Evolutionary conservation across 2,888 invertebrate species (phyloP), one percentile per base, ranked within the genome.

Genomic region (Troides oblongomaculatus): DNA sequence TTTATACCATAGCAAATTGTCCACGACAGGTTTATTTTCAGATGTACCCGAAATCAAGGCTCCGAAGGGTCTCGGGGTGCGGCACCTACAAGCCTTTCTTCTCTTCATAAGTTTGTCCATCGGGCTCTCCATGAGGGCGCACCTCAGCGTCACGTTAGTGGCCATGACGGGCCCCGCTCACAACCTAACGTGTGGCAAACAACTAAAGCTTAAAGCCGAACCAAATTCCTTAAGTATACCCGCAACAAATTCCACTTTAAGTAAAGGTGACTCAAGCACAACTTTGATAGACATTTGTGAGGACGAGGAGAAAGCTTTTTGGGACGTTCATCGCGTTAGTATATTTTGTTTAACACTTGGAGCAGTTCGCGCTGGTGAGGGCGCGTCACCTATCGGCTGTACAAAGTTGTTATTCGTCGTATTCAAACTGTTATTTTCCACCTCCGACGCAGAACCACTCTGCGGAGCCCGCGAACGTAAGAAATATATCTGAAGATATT

Each of bases 281-380:
- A 23, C 14, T 3, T 17, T 17, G 17, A 21, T 21, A 46, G 17
- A 39, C 0, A 23, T n/a, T 59, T 70, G 70, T 25, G 10, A 8
- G n/a, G 23, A 46, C 6, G 23, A 70, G 5, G 39, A 57, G 30
- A 30, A 21, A 14, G 8, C 57, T 17, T 36, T n/a, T 56, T 82
- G 82, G 82, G 79, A 72, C 66, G 81, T 85, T 62, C 84, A 85
- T 73, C 79, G 85, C 3, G 87, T 87, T 73, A 83, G 83, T 79
- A 10, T 50, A 70, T 72, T 61, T 36, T 39, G 10, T 39, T 39
- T 1, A 39, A 8, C 10, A 10, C 39, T 39, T 39, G 7, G 1
- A 39, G 10, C 39, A 10, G 39, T 39, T 39, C 39, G 39, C 39
- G 39, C 39, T 39, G 39, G 8, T 10, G 39, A 7, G 39, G 39